These are phyloP conservation scores for Eumaeus atala DNA, from an alignment of 1,140 invertebrate species.

Conservation along the genomic window DNA sequence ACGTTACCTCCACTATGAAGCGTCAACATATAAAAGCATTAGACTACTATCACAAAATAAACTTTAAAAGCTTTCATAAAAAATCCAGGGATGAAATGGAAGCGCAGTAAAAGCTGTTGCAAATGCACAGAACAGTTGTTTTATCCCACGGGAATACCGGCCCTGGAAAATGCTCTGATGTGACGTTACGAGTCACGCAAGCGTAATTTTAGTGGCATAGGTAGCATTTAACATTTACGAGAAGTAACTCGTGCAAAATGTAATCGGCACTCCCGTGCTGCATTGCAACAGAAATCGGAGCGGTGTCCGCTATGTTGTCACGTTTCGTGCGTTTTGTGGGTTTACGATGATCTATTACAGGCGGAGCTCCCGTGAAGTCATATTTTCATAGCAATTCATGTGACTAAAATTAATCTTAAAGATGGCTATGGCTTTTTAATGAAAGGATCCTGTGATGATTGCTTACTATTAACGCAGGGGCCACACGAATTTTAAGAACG, in stretches of 20 bases:
- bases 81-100: conserved; percentile 39
- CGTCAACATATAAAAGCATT: conserved; percentile 25
- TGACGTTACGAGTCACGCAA: conserved; percentile 26
- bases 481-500: too few relatives aligned
- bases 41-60: conserved; percentile 42
- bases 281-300: too few relatives aligned
- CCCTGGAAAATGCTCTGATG: conserved; percentile 36
- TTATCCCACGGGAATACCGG: conserved; percentile 39
- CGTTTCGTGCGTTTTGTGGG: too few relatives aligned
- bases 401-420: too few relatives aligned
- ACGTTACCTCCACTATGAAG: background rate
- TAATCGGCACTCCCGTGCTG: too few relatives aligned
- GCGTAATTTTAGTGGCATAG: conserved; percentile 24
- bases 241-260: conserved; percentile 8
- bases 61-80: conserved; percentile 65
- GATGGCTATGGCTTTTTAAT: too few relatives aligned
- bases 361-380: too few relatives aligned
- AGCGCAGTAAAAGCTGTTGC: conserved; percentile 38
- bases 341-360: too few relatives aligned
- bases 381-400: too few relatives aligned
- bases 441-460: too few relatives aligned
- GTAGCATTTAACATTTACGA: conserved; percentile 5
- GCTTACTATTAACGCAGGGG: too few relatives aligned
- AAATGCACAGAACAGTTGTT: conserved; percentile 42
- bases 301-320: too few relatives aligned